Evolutionary conservation across 2,797 vertebrate species (phyloP).

Genomic region (Pelochelys cantorii): DNA sequence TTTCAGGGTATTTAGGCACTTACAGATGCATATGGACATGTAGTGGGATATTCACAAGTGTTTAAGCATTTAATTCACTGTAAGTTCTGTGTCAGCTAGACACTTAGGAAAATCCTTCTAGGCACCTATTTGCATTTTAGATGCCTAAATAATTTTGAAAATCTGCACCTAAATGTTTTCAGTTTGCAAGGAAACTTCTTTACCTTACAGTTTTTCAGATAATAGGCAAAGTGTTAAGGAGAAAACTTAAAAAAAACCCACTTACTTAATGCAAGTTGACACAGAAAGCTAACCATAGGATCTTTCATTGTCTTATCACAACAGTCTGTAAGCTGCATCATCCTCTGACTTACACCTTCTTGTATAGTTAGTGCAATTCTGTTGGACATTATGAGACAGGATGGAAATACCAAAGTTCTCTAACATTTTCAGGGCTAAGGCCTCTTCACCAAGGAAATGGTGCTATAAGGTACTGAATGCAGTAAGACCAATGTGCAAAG

Average conservation of each 20-base stretch:
- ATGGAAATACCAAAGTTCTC: not conserved
- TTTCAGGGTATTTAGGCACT: not conserved
- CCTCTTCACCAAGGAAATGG: not conserved
- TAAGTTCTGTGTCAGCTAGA: not conserved
- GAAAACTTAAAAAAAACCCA: not conserved
- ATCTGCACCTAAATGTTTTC: not conserved
- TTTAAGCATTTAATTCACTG: not conserved
- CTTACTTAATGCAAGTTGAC: not conserved
- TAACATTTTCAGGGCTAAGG: not conserved
- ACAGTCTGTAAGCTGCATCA: not conserved
- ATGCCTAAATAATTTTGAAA: not conserved
- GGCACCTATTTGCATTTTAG: not conserved
- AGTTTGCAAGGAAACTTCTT: not conserved
- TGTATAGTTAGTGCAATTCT: not conserved
- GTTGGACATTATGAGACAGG: not conserved
- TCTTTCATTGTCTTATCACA: not conserved
- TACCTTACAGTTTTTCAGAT: not conserved
- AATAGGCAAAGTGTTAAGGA: not conserved
- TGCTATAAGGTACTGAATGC: not conserved
- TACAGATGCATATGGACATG: fast-evolving
- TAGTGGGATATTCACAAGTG: not conserved
- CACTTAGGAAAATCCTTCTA: not conserved
- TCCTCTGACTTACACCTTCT: not conserved
- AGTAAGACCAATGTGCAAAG: not conserved
- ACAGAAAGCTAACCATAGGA: not conserved